A percentile compares a stretch with the other conserved stretches of the same genome.
Conservation (phyloP, 1,140 invertebrate species). For the Acromyrmex echinatior region DNA sequence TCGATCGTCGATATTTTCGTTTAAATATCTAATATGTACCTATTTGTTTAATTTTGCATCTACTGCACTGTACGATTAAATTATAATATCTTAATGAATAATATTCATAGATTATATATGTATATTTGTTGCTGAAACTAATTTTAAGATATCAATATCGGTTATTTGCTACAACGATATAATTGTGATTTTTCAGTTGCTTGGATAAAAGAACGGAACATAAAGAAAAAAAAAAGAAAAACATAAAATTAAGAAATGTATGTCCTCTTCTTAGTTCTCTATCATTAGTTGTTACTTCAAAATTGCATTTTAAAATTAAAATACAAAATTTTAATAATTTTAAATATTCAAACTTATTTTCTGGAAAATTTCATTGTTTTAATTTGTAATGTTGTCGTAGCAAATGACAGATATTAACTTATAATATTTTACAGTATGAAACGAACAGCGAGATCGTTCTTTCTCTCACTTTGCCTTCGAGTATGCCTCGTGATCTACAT, state of each 20-base stretch:
- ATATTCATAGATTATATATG: not conserved
- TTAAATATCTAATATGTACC: not conserved
- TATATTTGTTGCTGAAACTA: not conserved
- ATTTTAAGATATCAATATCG: not conserved
- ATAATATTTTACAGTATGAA: conserved; percentile 43
- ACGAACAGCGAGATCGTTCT: not conserved
- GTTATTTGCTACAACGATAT: too few relatives aligned
- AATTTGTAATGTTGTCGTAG: too few relatives aligned
- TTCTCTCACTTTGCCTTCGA: not conserved
- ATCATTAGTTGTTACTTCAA: too few relatives aligned
- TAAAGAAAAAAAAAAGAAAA: too few relatives aligned
- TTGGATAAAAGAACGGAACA: too few relatives aligned
- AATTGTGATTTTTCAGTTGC: too few relatives aligned
- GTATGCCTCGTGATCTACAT: conserved; percentile 22
- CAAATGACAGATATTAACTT: not conserved
- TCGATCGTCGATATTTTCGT: conserved; percentile 23
- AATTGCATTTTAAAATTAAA: too few relatives aligned
- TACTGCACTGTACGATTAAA: not conserved
- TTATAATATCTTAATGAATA: not conserved
- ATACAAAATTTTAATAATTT: too few relatives aligned
- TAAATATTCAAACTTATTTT: too few relatives aligned
- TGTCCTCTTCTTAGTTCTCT: too few relatives aligned
- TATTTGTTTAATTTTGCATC: not conserved
- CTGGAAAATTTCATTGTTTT: too few relatives aligned
- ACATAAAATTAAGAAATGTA: too few relatives aligned